Conservation (phyloP, 1,140 invertebrate species). For the Philaenus spumarius region DNA sequence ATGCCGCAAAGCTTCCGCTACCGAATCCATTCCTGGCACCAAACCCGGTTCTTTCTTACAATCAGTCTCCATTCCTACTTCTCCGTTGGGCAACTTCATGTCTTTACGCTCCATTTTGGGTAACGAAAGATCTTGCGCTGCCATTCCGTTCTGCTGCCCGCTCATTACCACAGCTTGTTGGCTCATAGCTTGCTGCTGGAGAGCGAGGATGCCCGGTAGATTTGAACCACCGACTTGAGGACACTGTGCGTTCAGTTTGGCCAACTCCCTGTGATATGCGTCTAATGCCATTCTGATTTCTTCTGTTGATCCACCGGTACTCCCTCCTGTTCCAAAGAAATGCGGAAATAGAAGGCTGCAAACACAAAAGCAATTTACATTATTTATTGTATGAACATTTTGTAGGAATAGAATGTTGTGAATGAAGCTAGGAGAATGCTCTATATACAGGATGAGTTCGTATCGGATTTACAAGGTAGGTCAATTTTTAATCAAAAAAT, state of each 20-base stretch:
- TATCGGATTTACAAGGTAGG: no score
- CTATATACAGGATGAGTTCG: no score
- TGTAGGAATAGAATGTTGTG: no score
- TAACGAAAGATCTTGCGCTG: constrained; percentile 76
- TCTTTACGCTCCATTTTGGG: constrained; percentile 68
- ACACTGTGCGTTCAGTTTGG: constrained; percentile 59
- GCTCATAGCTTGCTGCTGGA: constrained; percentile 62
- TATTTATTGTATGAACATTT: no score
- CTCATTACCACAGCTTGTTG: constrained; percentile 26
- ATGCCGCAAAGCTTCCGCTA: constrained; percentile 60
- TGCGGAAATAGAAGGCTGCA: constrained; percentile 69
- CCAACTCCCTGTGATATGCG: constrained; percentile 85
- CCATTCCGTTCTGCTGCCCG: constrained; percentile 52
- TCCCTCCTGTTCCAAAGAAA: constrained; percentile 56
- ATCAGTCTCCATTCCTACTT: constrained; percentile 11
- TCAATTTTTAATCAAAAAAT: no score
- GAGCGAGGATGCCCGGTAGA: constrained; percentile 56
- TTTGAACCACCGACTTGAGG: constrained; percentile 9
- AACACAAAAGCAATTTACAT: constrained; percentile 4
- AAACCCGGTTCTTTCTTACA: constrained; percentile 19
- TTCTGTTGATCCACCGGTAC: constrained; percentile 59
- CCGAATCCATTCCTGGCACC: constrained; percentile 22
- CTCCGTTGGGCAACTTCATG: constrained; percentile 29
- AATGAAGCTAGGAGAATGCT: no score
- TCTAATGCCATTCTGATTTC: constrained; percentile 83